Conservation (phyloP, 2,113 vertebrate genomes). For the Orycteropus afer region DNA sequence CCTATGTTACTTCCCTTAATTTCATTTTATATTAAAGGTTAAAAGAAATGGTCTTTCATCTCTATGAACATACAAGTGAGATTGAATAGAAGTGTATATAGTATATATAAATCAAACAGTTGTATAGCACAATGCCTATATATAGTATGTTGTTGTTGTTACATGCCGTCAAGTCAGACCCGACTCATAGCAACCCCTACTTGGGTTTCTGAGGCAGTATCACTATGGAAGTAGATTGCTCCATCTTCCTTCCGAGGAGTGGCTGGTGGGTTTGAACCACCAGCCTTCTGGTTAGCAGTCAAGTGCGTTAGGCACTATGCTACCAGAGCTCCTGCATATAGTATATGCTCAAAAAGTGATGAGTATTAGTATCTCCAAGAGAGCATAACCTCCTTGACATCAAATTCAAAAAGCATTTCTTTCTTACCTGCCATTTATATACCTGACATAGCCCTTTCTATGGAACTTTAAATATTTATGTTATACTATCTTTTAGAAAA, state of each 20-base stretch:
- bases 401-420: background rate
- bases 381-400: background rate
- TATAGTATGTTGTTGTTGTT: background rate
- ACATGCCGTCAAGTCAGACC: too few species aligned
- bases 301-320: too few species aligned
- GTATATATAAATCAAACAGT: background rate
- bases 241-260: too few species aligned
- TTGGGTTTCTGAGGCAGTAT: too few species aligned
- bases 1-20: background rate
- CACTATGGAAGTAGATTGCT: too few species aligned
- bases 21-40: slow-evolving; percentile 5
- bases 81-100: background rate
- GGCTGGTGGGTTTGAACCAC: too few species aligned
- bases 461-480: background rate
- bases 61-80: background rate
- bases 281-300: too few species aligned
- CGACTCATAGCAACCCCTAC: too few species aligned
- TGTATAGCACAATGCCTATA: background rate
- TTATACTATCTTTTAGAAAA: background rate
- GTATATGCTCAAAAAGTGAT: background rate
- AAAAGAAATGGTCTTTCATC: background rate
- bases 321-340: too few species aligned
- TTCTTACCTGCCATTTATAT: slow-evolving; percentile 19
- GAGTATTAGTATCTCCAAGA: background rate
- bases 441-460: background rate